Percentiles rank a stretch among this genome's conserved stretches.
These are phyloP conservation scores for Rhynchotus rufescens DNA, from an alignment of 2,797 vertebrate genomes.

Conservation along the genomic window DNA sequence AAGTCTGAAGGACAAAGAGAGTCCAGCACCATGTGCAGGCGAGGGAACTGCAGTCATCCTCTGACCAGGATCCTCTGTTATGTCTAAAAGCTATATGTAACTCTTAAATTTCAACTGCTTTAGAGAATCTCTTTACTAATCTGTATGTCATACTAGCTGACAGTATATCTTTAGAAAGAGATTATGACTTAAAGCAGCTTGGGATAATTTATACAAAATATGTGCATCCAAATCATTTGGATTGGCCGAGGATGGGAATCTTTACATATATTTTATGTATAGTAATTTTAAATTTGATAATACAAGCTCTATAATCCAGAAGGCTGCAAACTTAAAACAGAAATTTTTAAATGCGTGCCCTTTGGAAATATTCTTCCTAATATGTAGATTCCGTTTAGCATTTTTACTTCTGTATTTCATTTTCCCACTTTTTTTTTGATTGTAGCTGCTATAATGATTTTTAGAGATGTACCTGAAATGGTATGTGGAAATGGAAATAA, in stretches of 20 bases:
- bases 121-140: neutral
- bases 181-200: neutral
- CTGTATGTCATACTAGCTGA: neutral
- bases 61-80: neutral
- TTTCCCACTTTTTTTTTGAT: neutral
- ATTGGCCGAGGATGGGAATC: neutral
- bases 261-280: neutral
- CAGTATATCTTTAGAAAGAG: neutral
- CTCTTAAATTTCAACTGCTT: neutral
- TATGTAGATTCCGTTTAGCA: neutral
- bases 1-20: neutral
- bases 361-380: neutral
- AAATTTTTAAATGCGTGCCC: neutral
- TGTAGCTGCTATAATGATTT: neutral
- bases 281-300: neutral
- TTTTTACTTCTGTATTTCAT: neutral
- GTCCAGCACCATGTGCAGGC: neutral
- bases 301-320: neutral
- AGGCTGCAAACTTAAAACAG: neutral
- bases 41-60: neutral
- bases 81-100: neutral
- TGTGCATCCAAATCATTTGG: neutral
- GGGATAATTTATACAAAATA: constrained; percentile 20
- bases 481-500: neutral
- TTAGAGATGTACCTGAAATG: neutral